A percentile compares a stretch with the other conserved stretches of the same genome.
phyloP scores from a whole-genome alignment of 2,113 vertebrate species.

The Hoplias malabaricus region DNA sequence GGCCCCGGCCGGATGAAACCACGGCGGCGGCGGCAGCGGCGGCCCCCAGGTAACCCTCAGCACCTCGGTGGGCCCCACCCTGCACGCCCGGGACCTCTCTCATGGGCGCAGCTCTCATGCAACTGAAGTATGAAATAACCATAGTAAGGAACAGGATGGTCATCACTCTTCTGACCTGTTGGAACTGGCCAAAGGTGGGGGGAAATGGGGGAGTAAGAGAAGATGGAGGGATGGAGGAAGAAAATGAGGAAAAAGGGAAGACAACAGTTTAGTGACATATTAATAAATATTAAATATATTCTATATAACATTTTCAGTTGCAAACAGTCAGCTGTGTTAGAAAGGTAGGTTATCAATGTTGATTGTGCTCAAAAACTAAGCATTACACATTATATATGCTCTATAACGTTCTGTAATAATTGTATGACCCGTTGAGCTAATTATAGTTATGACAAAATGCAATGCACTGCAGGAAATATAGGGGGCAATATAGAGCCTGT shows the following conservation, averaged over 20 bases:
- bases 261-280: constrained; percentile 7
- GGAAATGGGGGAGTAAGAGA: constrained; percentile 16
- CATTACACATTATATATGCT: neutral
- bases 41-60: constrained; percentile 90
- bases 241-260: constrained; percentile 33
- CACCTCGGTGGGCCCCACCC: constrained; percentile 86
- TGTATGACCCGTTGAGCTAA: neutral
- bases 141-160: constrained; percentile 99
- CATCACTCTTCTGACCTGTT: constrained; percentile 99
- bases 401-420: neutral
- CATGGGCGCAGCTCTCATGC: constrained; percentile 99
- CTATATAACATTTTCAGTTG: neutral
- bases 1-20: constrained; percentile 77
- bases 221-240: neutral
- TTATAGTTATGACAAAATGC: neutral
- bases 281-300: neutral
- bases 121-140: constrained; percentile 99
- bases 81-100: constrained; percentile 86
- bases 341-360: too few relatives aligned
- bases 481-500: neutral
- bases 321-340: too few relatives aligned
- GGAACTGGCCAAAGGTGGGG: constrained; percentile 80
- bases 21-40: constrained; percentile 44
- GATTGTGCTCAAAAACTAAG: too few relatives aligned
- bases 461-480: neutral